phyloP scores from a whole-genome alignment of 2,888 invertebrate species.

The Crocallis elinguaria region DNA sequence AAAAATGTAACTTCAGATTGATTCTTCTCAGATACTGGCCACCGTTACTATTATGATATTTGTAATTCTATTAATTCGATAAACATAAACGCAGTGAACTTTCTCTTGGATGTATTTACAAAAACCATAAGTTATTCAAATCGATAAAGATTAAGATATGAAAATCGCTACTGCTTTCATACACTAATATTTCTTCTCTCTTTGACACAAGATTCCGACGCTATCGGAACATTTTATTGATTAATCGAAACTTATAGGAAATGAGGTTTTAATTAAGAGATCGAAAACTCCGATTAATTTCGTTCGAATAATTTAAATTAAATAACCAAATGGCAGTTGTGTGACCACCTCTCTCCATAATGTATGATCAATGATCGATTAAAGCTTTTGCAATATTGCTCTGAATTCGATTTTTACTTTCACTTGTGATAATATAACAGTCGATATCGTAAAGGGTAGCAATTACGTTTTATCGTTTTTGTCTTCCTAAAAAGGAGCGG shows the following conservation, averaged over 20 bases:
- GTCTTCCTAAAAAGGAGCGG: slow-evolving; percentile 6
- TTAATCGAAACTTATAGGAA: slow-evolving; percentile 24
- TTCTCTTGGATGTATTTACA: not conserved
- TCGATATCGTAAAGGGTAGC: slow-evolving; percentile 9
- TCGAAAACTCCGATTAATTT: slow-evolving; percentile 30
- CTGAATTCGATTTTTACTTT: slow-evolving; percentile 50
- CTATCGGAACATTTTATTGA: slow-evolving; percentile 24
- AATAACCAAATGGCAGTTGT: slow-evolving; percentile 39
- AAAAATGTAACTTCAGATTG: too few relatives aligned
- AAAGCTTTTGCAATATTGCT: slow-evolving; percentile 49
- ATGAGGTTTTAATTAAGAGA: slow-evolving; percentile 28
- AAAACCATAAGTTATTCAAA: not conserved
- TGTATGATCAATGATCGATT: slow-evolving; percentile 36
- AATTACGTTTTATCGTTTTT: slow-evolving; percentile 14
- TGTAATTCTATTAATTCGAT: not conserved
- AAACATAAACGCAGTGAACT: not conserved
- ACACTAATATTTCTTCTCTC: not conserved
- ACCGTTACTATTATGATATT: not conserved
- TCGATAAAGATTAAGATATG: slow-evolving; percentile 8
- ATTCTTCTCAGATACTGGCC: too few relatives aligned
- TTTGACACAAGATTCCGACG: slow-evolving; percentile 15
- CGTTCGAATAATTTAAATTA: slow-evolving; percentile 15
- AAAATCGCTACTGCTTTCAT: slow-evolving; percentile 6
- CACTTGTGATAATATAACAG: slow-evolving; percentile 30
- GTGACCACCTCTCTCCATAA: slow-evolving; percentile 39